phyloP scores from a whole-genome alignment of 2,797 vertebrate genomes.

The Schizopygopsis malacanthus region DNA sequence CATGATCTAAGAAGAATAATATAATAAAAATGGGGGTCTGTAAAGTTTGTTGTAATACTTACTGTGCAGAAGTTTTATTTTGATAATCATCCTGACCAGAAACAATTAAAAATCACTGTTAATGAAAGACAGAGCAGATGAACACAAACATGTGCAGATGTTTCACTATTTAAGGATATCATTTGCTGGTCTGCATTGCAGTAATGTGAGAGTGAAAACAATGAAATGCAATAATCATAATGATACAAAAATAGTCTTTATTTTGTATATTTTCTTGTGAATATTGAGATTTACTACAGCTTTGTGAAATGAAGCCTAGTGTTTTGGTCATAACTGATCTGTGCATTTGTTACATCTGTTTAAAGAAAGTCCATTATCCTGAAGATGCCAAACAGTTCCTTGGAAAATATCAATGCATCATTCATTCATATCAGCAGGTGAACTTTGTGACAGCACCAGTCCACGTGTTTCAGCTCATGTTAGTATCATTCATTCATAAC shows the following conservation, averaged over 20 bases:
- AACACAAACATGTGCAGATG: neutral
- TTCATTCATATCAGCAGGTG: too few relatives aligned
- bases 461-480: neutral
- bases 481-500: neutral
- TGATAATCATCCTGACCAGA: neutral
- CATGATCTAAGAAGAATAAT: neutral
- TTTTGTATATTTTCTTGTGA: neutral
- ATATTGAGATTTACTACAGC: neutral
- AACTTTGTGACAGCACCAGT: neutral
- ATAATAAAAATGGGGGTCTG: neutral
- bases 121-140: neutral
- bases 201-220: neutral
- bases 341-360: neutral
- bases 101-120: neutral
- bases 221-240: neutral
- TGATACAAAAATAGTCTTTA: neutral
- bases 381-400: neutral
- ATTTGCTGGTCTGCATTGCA: neutral
- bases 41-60: neutral
- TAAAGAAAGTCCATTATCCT: neutral
- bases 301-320: neutral
- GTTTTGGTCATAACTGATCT: neutral
- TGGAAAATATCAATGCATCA: too few relatives aligned
- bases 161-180: neutral
- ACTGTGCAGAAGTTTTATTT: neutral